phyloP scores from a whole-genome alignment of 2,797 vertebrate species.

The Phoebastria nigripes region DNA sequence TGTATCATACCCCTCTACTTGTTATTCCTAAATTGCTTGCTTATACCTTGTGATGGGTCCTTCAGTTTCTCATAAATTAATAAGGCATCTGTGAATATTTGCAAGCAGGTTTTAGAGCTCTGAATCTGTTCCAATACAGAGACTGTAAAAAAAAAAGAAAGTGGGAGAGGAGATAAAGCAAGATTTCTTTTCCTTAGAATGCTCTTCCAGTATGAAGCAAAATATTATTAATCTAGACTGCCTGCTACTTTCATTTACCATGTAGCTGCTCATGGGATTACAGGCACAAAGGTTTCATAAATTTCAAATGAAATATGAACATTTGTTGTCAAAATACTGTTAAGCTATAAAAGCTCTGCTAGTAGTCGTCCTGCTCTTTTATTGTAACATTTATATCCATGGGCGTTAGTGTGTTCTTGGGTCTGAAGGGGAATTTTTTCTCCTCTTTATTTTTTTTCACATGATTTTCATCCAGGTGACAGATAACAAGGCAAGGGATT shows the following conservation, averaged over 20 bases:
- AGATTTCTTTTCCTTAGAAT: slow-evolving; percentile 73
- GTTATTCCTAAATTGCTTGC: slow-evolving; percentile 70
- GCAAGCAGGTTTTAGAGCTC: slow-evolving; percentile 59
- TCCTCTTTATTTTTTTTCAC: slow-evolving; percentile 3
- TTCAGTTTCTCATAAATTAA: slow-evolving; percentile 80
- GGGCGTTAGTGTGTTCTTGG: slow-evolving; percentile 44
- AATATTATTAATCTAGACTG: slow-evolving; percentile 80
- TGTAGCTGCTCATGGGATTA: slow-evolving; percentile 78
- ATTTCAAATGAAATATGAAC: slow-evolving; percentile 83
- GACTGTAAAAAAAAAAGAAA: not conserved
- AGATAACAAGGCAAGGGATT: slow-evolving; percentile 45
- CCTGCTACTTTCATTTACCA: slow-evolving; percentile 81
- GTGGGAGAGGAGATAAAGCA: slow-evolving; percentile 59
- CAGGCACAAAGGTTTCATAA: slow-evolving; percentile 78
- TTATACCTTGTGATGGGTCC: slow-evolving; percentile 73
- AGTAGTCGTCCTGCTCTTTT: slow-evolving; percentile 66
- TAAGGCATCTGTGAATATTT: slow-evolving; percentile 72
- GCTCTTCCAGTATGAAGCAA: slow-evolving; percentile 73
- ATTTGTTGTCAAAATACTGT: slow-evolving; percentile 82
- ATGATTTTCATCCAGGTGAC: slow-evolving; percentile 43
- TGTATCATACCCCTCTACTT: slow-evolving; percentile 47
- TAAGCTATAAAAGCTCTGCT: slow-evolving; percentile 72
- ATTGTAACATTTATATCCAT: slow-evolving; percentile 70
- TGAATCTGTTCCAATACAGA: slow-evolving; percentile 56
- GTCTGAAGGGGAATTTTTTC: slow-evolving; percentile 41